phyloP scores from a whole-genome alignment of 2,888 invertebrate species.

The Erynnis tages region DNA sequence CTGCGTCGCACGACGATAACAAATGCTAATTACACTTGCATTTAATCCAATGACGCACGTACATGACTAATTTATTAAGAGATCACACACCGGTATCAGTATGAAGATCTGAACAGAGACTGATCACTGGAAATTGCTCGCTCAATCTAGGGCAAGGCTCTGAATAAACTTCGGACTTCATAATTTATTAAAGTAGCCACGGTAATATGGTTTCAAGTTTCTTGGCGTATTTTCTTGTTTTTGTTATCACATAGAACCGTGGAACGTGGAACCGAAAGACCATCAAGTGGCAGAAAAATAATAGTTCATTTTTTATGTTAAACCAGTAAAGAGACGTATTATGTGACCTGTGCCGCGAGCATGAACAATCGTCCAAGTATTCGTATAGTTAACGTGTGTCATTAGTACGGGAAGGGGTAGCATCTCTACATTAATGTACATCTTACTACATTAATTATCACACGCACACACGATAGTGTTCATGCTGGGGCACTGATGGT shows the following conservation, averaged over 20 bases:
- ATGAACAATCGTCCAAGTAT: too few relatives aligned
- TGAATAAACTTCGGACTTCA: constrained; percentile 8
- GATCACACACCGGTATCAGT: constrained; percentile 25
- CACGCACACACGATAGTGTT: too few relatives aligned
- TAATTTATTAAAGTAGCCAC: constrained; percentile 6
- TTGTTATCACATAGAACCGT: not conserved
- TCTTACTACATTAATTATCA: too few relatives aligned
- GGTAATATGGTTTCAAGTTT: not conserved
- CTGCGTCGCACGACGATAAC: constrained; percentile 5
- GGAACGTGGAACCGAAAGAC: not conserved
- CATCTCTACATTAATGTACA: too few relatives aligned
- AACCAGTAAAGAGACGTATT: too few relatives aligned
- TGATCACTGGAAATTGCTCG: constrained; percentile 51
- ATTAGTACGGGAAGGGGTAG: too few relatives aligned
- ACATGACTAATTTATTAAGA: constrained; percentile 18
- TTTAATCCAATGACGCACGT: constrained; percentile 11
- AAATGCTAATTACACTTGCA: constrained; percentile 22
- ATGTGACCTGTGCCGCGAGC: too few relatives aligned
- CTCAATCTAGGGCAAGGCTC: constrained; percentile 16
- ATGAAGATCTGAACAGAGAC: constrained; percentile 59
- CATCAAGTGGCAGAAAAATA: too few relatives aligned
- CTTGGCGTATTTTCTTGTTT: not conserved
- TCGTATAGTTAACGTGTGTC: too few relatives aligned
- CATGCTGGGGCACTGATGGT: too few relatives aligned
- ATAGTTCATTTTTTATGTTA: too few relatives aligned